Evolutionary conservation across 2,797 vertebrate genomes (phyloP).

Genomic region (Prionace glauca): DNA sequence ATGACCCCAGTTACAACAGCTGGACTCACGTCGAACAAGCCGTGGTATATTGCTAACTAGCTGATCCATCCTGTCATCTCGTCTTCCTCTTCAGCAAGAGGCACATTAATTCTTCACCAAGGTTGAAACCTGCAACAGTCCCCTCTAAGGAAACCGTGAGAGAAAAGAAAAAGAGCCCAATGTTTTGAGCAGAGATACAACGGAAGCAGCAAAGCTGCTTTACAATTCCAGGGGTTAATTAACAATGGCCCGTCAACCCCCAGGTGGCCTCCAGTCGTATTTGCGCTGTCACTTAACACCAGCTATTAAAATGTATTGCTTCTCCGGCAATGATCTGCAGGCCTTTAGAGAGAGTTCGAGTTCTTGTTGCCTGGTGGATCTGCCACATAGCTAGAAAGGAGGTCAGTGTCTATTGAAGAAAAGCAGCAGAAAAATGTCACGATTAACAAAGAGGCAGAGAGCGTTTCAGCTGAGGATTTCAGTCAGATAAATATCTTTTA

Average conservation of each 20-base stretch:
- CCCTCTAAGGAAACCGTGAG: not conserved
- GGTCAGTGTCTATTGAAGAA: not conserved
- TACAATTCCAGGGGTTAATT: slow-evolving; percentile 8
- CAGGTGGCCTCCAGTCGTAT: not conserved
- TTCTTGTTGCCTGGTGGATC: not conserved
- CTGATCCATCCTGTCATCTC: not conserved
- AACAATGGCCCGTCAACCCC: not conserved
- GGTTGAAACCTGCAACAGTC: too few relatives aligned
- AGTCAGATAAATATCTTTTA: not conserved
- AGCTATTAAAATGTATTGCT: not conserved
- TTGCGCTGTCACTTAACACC: not conserved
- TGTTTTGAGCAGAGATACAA: not conserved
- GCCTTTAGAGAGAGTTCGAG: not conserved
- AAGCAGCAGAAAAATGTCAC: not conserved
- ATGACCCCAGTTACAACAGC: not conserved
- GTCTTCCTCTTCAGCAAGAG: not conserved
- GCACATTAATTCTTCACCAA: not conserved
- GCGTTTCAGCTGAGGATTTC: not conserved
- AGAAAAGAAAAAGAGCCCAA: not conserved
- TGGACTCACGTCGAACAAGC: not conserved
- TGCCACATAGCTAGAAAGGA: not conserved
- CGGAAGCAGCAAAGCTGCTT: not conserved
- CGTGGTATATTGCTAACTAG: not conserved
- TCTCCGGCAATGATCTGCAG: not conserved
- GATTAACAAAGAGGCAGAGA: not conserved